Evolutionary conservation across 1,140 invertebrate genomes (phyloP).

Genomic region (Papilio polyxenes): DNA sequence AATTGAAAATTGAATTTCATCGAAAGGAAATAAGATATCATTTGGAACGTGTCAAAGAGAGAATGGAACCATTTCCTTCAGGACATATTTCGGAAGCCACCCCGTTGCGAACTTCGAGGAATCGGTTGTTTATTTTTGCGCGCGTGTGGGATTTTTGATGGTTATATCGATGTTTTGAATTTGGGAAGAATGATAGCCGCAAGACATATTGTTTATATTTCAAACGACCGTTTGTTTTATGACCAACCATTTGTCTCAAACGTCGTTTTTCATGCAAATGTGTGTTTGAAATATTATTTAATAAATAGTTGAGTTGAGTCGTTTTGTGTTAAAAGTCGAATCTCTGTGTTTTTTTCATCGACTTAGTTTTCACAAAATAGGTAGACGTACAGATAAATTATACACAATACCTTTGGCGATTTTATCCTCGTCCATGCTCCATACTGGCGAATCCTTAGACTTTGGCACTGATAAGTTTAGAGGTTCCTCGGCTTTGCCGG

Average conservation of each 20-base stretch:
- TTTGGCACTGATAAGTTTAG: conserved; percentile 74
- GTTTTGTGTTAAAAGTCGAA: too few relatives aligned
- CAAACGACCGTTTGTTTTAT: conserved; percentile 15
- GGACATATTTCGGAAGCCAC: conserved; percentile 42
- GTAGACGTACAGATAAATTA: too few relatives aligned
- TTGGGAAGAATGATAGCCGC: conserved; percentile 43
- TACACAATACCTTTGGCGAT: conserved; percentile 57
- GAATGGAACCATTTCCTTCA: conserved; percentile 1
- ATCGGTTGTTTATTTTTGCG: conserved; percentile 61
- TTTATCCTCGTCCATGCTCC: conserved; percentile 65
- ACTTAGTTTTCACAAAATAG: neutral
- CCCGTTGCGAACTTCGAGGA: conserved; percentile 56
- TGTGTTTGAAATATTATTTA: neutral
- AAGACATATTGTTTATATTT: conserved; percentile 39
- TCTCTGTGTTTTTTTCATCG: neutral
- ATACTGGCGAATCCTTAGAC: conserved; percentile 55
- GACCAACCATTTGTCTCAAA: neutral
- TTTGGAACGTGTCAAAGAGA: conserved; percentile 29
- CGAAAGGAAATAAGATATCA: conserved; percentile 27
- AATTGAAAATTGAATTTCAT: conserved; percentile 43
- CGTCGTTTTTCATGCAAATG: neutral
- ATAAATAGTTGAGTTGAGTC: neutral
- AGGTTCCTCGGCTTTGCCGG: conserved; percentile 63
- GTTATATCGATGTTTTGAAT: conserved; percentile 48
- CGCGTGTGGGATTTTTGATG: conserved; percentile 64